Conservation (phyloP, 2,797 vertebrate genomes). For the Ctenosaura bakeri region DNA sequence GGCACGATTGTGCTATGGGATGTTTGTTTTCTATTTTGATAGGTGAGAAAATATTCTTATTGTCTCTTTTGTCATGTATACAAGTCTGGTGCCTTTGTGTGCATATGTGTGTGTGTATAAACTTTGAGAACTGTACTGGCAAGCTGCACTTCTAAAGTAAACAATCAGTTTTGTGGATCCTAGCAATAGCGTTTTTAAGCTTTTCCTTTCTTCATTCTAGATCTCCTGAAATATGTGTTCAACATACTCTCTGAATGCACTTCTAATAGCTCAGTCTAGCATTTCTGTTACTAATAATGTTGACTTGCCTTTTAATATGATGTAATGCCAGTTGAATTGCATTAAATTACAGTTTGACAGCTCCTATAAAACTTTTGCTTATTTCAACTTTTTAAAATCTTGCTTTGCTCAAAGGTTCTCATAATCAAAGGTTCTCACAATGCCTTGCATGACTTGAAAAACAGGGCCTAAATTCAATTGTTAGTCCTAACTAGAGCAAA, state of each 20-base stretch:
- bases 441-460: not conserved
- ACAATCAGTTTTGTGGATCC: not conserved
- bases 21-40: not conserved
- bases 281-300: conserved; percentile 52
- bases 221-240: not conserved
- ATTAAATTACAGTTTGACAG: conserved; percentile 59
- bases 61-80: not conserved
- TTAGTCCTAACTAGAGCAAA: too few species aligned
- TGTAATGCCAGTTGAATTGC: conserved; percentile 30
- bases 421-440: not conserved
- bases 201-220: not conserved
- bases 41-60: accelerated
- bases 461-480: not conserved
- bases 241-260: not conserved
- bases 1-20: not conserved
- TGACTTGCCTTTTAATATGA: conserved; percentile 42
- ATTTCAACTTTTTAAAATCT: not conserved
- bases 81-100: not conserved
- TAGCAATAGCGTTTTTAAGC: not conserved
- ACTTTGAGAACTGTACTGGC: not conserved
- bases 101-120: not conserved
- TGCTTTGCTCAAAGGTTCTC: not conserved
- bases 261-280: conserved; percentile 47
- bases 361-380: conserved; percentile 47
- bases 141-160: not conserved